Evolutionary conservation across 2,797 vertebrate species (phyloP), one percentile per base, ranked within the genome.

Genomic region (Darevskia nairensis): DNA sequence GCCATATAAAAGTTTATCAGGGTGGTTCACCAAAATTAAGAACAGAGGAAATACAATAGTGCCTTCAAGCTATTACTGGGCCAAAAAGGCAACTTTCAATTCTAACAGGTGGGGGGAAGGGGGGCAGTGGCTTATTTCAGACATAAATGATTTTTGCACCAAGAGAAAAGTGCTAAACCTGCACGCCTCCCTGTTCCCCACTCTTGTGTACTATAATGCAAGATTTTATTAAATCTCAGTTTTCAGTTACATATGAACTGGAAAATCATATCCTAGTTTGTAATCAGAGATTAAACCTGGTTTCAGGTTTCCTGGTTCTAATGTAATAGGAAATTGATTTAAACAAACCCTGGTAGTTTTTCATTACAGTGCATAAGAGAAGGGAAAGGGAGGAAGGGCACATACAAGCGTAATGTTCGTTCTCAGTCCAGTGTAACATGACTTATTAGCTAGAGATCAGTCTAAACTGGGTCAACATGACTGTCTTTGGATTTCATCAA

Each of bases 231-330:
- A 82, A 66, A 82, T 50, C 71, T 75, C 35, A 74, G 41, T 19
- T 71, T 86, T 66, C 66, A n/a, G 8, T 19, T 64, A 87, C 59
- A 44, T 81, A 10, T 74, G 50, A 64, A 81, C 27, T 44, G 50
- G 9, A 15, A 86, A 86, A 59, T 35, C 23, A 86, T 71, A 69
- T 78, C n/a, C 23, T 69, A 27, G 13, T 69, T 86, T 79, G 41
- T 13, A 72, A 80, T n/a, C 66, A 80, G 85, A 81, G 21, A 72
- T n/a, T 55, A 59, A 86, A 41, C 69, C 69, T 21, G n/a, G 61
- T 64, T 64, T 64, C 61, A 64, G 32, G 55, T 81, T 75, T 44
- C 11, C 50, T 64, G 25, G 21, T 72, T 74, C 1, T 80, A 39
- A 61, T 4, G 23, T 21, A 69, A 87, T n/a, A 8, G 19, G 4